Evolutionary conservation across 1,140 invertebrate species (phyloP), one percentile per base, ranked within the genome.

Genomic region (Hestina assimilis): DNA sequence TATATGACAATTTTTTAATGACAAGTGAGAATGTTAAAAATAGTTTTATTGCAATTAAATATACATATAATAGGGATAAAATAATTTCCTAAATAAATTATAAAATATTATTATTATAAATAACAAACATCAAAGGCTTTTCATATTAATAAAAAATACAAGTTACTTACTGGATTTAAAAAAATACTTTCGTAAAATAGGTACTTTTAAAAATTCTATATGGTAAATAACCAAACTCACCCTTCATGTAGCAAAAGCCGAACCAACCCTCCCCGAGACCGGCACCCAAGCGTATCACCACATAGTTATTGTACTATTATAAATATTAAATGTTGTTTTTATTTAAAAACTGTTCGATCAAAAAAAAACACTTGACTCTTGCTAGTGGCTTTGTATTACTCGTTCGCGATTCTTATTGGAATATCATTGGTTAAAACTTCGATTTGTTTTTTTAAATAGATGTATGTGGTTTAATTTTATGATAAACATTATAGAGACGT

Each of bases 231-330:
- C n/a, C 33, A 31, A 58, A 58, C 80, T 83, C 69, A 86, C 83
- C 83, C 80, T 86, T 86, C 83, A 86, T 86, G 60, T 80, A 9
- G 14, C 19, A 79, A 66, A 54, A 19, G 38, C 47, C n/a, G 55
- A 53, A 19, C 33, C 51, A 43, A 54, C 64, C 69, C 69, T 73
- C 52, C 41, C 31, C 58, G 61, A 52, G 69, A 69, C 59, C 45
- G 51, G 17, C 48, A 63, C 69, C 54, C 53, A 52, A 57, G 19
- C 57, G 54, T 35, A 41, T 69, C 68, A 75, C 56, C 62, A 73
- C 66, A 70, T 71, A 66, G 17, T 41, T 48, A 40, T 14, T 57
- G 5, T 46, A 43, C 29, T 29, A 55, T 24, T 48, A 48, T 59
- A 67, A 74, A 63, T 45, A 62, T 64, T 59, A 40, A 67, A 56